Evolutionary conservation across 37 sponge, comb jelly and placozoan genomes (phyloP), one percentile per base, ranked within the genome.

Genomic region (Dysidea cf. avara): DNA sequence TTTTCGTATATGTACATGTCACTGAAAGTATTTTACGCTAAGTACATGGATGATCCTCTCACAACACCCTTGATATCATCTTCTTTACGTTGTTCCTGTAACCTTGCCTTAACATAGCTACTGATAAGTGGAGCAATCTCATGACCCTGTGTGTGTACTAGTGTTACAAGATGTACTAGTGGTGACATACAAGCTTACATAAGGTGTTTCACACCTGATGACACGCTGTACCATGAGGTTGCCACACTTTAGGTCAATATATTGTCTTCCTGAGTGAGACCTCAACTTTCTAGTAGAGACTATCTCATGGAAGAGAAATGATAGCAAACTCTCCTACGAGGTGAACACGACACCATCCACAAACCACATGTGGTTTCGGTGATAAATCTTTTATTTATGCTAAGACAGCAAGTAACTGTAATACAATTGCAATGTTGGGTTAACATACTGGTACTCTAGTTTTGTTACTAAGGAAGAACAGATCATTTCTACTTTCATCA

Each of bases 171-270:
- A 7, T 7, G 14, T 11, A 6, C 5, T 5, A 25, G 29, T 7
- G 38, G 6, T 9, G 9, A 5, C 5, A 9, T 43, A 9, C 9
- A 12, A 35, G 37, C 86, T 71, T 48, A 85, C 86, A 39, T 72
- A 72, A 5, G 77, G 89, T 49, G 89, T 88, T 37, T 88, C 83
- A 66, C 76, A 80, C 16, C 83, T 83, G 6, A 77, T 69, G 30
- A 88, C 61, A 17, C 74, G 71, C 36, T 83, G 83, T 24, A 65
- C 35, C 89, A 88, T 77, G 56, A 88, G 63, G 36, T 77, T 83
- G 51, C 89, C 89, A 67, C 72, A 83, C 53, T 83, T 88, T 53
- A 88, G 70, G 56, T 88, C 89, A 43, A 83, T 60, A 34, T 59
- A 88, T 65, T 83, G 83, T 35, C 67, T 71, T 11, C 83, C 89